Conservation (phyloP, 2,113 vertebrate genomes). For the Pygoscelis antarcticus region DNA sequence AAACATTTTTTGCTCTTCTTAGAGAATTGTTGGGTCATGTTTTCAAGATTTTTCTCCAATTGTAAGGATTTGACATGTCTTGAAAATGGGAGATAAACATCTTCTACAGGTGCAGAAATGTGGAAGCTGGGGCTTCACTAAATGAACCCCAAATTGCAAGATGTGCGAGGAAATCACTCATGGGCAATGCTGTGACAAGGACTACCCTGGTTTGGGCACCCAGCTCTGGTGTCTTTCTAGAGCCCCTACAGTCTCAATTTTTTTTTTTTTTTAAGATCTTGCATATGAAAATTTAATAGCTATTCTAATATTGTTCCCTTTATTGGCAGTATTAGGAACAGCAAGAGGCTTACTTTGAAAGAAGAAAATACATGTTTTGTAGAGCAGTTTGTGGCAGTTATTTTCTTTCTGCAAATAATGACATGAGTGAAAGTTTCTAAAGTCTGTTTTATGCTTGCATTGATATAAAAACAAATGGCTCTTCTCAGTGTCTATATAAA, state of each 20-base stretch:
- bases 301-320: not conserved
- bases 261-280: not conserved
- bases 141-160: not conserved
- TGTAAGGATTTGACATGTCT: not conserved
- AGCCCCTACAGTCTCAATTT: not conserved
- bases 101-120: not conserved
- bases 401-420: not conserved
- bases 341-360: not conserved
- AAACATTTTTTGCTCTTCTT: not conserved
- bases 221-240: not conserved
- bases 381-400: not conserved
- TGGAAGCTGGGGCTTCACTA: not conserved
- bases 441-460: not conserved
- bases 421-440: not conserved
- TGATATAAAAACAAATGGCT: not conserved
- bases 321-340: not conserved
- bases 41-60: not conserved
- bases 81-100: not conserved
- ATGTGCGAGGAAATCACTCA: not conserved
- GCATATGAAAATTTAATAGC: not conserved
- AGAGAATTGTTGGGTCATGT: not conserved
- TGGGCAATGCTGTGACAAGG: not conserved
- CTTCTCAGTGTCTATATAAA: accelerated
- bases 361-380: not conserved
- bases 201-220: not conserved